Conservation (phyloP, 2,888 invertebrate genomes). For the Ochropacha duplaris region DNA sequence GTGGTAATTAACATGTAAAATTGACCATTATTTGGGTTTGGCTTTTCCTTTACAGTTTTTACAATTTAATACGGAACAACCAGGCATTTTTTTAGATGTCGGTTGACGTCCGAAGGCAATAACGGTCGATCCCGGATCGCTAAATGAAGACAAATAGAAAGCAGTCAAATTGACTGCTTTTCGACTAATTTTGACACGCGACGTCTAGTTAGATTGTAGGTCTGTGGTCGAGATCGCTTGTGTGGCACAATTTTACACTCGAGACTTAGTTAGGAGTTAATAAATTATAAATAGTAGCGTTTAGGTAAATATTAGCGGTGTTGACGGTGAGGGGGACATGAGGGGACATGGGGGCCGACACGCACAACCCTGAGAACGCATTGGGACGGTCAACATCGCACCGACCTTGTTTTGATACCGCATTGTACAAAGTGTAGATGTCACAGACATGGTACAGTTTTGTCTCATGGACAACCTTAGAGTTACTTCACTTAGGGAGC, state of each 20-base stretch:
- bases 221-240: conserved; percentile 66
- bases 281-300: conserved; percentile 74
- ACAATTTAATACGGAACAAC: no score
- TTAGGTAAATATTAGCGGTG: conserved; percentile 53
- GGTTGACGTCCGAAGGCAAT: no score
- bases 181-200: no score
- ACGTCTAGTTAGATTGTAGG: no score
- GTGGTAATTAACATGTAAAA: no score
- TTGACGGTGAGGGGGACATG: conserved; percentile 27
- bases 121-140: no score
- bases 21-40: no score
- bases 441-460: conserved; percentile 55
- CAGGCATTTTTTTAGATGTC: no score
- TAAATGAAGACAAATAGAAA: no score
- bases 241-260: conserved; percentile 79
- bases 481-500: conserved; percentile 59
- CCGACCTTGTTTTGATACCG: conserved; percentile 47
- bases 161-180: no score
- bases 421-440: conserved; percentile 68
- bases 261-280: conserved; percentile 76
- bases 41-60: no score
- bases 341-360: conserved; percentile 16
- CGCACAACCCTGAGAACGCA: conserved; percentile 22
- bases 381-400: conserved; percentile 5
- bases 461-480: conserved; percentile 58